phyloP scores from a whole-genome alignment of 2,797 vertebrate species.

The Luscinia megarhynchos region DNA sequence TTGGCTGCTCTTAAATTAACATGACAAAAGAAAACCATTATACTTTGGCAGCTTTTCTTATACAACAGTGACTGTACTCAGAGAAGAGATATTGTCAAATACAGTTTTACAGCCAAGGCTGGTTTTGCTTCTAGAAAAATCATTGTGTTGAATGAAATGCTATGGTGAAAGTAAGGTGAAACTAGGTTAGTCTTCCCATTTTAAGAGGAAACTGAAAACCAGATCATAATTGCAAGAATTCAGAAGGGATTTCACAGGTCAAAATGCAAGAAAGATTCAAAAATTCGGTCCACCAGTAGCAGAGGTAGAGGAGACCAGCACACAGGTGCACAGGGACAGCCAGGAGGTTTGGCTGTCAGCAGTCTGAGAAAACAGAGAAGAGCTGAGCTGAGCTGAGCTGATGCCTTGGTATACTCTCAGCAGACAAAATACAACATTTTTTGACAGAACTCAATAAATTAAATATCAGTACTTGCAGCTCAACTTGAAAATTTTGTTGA shows the following conservation, averaged over 20 bases:
- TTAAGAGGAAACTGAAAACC: not conserved
- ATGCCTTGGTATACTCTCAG: not conserved
- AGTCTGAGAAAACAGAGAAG: not conserved
- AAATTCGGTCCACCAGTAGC: not conserved
- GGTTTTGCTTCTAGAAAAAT: not conserved
- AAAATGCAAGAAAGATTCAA: not conserved
- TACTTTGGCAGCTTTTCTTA: not conserved
- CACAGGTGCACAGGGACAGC: not conserved
- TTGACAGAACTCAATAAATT: not conserved
- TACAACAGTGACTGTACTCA: not conserved
- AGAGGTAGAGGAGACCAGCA: not conserved
- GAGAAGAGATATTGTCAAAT: not conserved
- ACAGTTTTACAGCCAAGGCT: not conserved
- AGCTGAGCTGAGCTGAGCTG: not conserved
- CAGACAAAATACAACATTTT: not conserved
- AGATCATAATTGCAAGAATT: not conserved
- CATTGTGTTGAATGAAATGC: not conserved
- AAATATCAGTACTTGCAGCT: not conserved
- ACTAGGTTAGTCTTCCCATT: not conserved
- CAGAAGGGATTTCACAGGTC: not conserved
- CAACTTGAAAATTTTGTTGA: not conserved
- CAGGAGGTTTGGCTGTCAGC: not conserved
- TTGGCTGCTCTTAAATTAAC: not conserved
- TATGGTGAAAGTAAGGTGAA: not conserved
- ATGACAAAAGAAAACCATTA: not conserved